Evolutionary conservation across 2,113 vertebrate genomes (phyloP).

Genomic region (Colistium nudipinnis): DNA sequence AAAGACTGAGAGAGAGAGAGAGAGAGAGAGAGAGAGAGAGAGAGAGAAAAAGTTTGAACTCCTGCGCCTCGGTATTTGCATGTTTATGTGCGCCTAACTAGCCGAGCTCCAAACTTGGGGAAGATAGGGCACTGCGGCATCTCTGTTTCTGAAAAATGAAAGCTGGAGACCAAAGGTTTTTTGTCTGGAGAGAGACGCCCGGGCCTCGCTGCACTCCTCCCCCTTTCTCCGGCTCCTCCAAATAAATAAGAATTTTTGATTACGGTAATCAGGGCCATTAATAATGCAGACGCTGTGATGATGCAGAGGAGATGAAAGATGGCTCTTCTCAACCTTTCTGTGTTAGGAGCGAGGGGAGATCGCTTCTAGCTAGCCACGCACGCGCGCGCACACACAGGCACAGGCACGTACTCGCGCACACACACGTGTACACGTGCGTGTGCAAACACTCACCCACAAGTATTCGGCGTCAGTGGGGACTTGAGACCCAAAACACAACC

Average conservation of each 20-base stretch:
- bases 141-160: slow-evolving; percentile 81
- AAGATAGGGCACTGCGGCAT: slow-evolving; percentile 75
- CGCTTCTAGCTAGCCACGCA: slow-evolving; percentile 76
- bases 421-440: too few relatives aligned
- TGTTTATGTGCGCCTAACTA: slow-evolving; percentile 76
- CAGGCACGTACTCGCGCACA: slow-evolving; percentile 51
- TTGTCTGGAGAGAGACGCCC: slow-evolving; percentile 80
- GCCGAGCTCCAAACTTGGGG: slow-evolving; percentile 72
- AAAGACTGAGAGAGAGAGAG: slow-evolving; percentile 50
- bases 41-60: slow-evolving; percentile 60
- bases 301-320: slow-evolving; percentile 86
- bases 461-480: slow-evolving; percentile 55
- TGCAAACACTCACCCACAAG: slow-evolving; percentile 45
- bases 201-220: slow-evolving; percentile 66
- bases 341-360: slow-evolving; percentile 80
- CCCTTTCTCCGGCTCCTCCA: slow-evolving; percentile 74
- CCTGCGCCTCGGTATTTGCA: slow-evolving; percentile 68
- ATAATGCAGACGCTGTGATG: slow-evolving; percentile 84
- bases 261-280: slow-evolving; percentile 86
- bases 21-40: slow-evolving; percentile 46
- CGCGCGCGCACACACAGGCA: slow-evolving; percentile 11
- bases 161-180: slow-evolving; percentile 77
- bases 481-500: slow-evolving; percentile 62
- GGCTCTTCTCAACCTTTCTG: slow-evolving; percentile 84
- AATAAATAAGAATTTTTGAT: slow-evolving; percentile 89